A percentile compares a stretch with the other conserved stretches of the same genome.
Evolutionary conservation across 2,113 vertebrate species (phyloP).

Genomic region (Capreolus pygargus): DNA sequence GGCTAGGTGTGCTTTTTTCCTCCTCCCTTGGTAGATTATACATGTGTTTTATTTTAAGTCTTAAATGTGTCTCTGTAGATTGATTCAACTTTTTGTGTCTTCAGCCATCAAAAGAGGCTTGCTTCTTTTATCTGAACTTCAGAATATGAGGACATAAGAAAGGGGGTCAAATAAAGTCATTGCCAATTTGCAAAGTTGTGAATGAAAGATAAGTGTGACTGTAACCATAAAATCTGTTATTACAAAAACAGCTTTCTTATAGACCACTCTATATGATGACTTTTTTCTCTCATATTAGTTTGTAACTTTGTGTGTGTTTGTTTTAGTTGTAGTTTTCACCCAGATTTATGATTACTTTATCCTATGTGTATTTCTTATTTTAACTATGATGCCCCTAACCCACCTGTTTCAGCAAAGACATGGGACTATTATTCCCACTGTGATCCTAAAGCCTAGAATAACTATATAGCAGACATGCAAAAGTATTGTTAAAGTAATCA

Average conservation of each 20-base stretch:
- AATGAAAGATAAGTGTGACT: background rate
- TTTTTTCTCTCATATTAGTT: background rate
- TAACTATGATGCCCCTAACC: background rate
- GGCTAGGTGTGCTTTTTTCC: background rate
- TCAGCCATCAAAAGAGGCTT: background rate
- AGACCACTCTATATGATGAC: fast-evolving
- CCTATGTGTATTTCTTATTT: background rate
- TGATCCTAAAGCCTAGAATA: background rate
- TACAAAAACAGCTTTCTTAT: background rate
- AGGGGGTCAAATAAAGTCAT: background rate
- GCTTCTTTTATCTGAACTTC: background rate
- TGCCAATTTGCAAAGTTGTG: background rate
- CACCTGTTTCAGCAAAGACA: background rate
- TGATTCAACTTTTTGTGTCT: background rate
- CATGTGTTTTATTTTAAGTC: background rate
- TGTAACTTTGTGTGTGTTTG: background rate
- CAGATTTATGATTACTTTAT: background rate
- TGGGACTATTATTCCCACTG: background rate
- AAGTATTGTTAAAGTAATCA: background rate
- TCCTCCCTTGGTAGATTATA: background rate
- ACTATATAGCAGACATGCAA: background rate
- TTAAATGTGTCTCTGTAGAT: background rate
- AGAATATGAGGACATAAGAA: background rate
- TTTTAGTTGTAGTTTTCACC: background rate
- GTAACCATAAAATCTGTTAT: background rate